A percentile compares a stretch with the other conserved stretches of the same genome.
Evolutionary conservation across 2,797 vertebrate genomes (phyloP).

Genomic region (Parambassis ranga): DNA sequence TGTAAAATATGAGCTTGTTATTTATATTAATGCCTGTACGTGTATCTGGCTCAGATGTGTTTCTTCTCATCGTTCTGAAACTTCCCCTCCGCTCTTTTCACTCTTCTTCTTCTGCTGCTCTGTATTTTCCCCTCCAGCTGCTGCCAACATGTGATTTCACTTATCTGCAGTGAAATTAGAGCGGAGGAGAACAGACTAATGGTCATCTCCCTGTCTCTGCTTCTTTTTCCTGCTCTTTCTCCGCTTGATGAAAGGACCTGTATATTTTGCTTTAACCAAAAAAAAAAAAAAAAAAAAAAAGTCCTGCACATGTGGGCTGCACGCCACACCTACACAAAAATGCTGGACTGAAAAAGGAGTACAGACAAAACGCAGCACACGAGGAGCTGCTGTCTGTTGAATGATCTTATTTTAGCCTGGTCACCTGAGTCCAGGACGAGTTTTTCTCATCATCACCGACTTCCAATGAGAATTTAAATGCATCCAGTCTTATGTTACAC

Average conservation of each 20-base stretch:
- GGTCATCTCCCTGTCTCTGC: conserved; percentile 68
- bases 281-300: conserved; percentile 42
- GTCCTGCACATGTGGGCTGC: conserved; percentile 71
- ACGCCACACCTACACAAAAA: conserved; percentile 75
- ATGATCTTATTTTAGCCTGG: background rate
- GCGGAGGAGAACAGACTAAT: conserved; percentile 71
- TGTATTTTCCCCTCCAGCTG: conserved; percentile 34
- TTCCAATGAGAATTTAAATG: background rate
- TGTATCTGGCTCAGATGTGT: no score
- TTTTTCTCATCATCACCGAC: background rate
- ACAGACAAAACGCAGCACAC: conserved; percentile 34
- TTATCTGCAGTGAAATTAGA: conserved; percentile 73
- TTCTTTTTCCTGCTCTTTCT: conserved; percentile 52
- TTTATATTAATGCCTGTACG: no score
- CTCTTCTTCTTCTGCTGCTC: conserved; percentile 20
- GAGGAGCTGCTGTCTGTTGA: conserved; percentile 18
- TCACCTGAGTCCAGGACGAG: no score
- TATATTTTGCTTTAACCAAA: conserved; percentile 70
- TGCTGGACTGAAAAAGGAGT: conserved; percentile 50
- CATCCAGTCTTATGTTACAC: conserved; percentile 7
- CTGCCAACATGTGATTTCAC: conserved; percentile 81
- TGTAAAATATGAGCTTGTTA: no score
- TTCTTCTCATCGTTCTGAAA: conserved; percentile 21
- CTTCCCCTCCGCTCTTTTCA: conserved; percentile 15
- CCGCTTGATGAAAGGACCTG: conserved; percentile 75